A percentile compares a stretch with the other conserved stretches of the same genome.
These are phyloP conservation scores for Psittacula echo DNA, from an alignment of 2,797 vertebrate genomes.

Conservation along the genomic window DNA sequence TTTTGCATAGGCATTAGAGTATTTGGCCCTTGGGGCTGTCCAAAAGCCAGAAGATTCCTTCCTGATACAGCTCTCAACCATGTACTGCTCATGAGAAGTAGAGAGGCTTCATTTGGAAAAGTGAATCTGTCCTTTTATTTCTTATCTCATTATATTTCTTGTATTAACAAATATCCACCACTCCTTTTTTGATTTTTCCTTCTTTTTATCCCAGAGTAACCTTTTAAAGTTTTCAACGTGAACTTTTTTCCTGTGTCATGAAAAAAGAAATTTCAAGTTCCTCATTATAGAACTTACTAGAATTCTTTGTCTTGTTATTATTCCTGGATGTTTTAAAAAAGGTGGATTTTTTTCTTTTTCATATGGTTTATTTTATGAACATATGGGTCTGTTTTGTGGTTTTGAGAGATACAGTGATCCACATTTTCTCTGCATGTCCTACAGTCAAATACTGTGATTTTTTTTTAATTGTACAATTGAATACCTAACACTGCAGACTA, in stretches of 20 bases:
- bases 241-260: background rate
- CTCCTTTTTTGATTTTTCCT: background rate
- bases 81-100: background rate
- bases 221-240: background rate
- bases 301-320: constrained; percentile 26
- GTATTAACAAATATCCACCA: background rate
- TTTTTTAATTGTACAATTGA: background rate
- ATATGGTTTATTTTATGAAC: constrained; percentile 14
- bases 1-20: background rate
- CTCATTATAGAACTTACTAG: background rate
- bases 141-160: background rate
- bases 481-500: background rate
- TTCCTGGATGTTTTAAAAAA: constrained; percentile 16
- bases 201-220: background rate
- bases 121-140: background rate
- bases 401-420: background rate
- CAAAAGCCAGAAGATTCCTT: background rate
- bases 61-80: background rate
- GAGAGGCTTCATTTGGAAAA: background rate
- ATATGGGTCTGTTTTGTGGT: constrained; percentile 28
- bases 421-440: constrained; percentile 12
- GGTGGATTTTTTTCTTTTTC: background rate
- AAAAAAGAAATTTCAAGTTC: constrained; percentile 12
- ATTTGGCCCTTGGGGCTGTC: background rate
- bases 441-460: background rate